Base-by-base conservation (phyloP, 2,888 invertebrate species). In the Ochropleura leucogaster region DNA sequence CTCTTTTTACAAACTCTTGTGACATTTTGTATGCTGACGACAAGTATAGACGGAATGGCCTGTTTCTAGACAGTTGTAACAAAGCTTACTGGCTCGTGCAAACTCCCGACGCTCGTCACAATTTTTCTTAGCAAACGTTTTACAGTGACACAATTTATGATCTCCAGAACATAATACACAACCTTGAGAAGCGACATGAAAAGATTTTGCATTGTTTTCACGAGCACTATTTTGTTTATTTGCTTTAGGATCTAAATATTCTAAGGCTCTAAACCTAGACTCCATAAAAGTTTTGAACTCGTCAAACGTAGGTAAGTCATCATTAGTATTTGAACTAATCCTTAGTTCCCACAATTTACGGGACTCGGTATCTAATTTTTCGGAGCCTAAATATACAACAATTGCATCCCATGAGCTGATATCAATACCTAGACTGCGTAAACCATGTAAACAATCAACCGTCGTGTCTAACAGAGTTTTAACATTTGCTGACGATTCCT, bases 31-130 rank as follows among this genome's bases (percentile, higher is more conserved):
- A 7, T 44, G 7, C 14, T n/a, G 62, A 62, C 62, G 62, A 42
- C 62, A 62, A 62, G 60, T 5, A 42, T 59, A 59, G 3, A 59
- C 57, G 4, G 63, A 20, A 46, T 63, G 63, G 20, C 16, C 46
- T 20, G 20, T 30, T 46, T 46, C 46, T 14, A 63, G 20, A 16
- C 63, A 46, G 46, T 63, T 47, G 16, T 47, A 63, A 63, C 63
- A 63, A 46, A 63, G 63, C 16, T 63, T 46, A 63, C 63, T 63
- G 63, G 16, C 63, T 49, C 63, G 20, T 44, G 63, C 63, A 46
- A 46, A 63, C 44, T 63, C 63, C 2, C 44, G 63, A 63, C 20
- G 63, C 1, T 63, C 63, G 14, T 63, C 44, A 63, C 63, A 63
- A 46, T 46, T 14, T 63, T 46, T 63, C 16, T 20, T 47, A 20